phyloP scores from a whole-genome alignment of 2,113 vertebrate genomes.

The Picathartes gymnocephalus region DNA sequence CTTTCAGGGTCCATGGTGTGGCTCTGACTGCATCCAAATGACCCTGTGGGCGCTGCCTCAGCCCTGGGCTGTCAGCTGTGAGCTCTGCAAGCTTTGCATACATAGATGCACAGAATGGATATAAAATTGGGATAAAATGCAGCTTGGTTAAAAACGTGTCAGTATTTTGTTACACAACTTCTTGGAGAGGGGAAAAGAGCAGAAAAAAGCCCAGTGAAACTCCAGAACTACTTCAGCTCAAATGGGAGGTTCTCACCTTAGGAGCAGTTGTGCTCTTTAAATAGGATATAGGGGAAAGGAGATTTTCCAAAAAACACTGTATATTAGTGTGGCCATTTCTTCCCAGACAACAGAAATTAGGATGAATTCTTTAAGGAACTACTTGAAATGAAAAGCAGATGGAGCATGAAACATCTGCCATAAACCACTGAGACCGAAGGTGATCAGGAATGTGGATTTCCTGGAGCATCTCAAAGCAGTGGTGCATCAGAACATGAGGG shows the following conservation, averaged over 20 bases:
- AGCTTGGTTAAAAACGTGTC: background rate
- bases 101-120: background rate
- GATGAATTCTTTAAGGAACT: background rate
- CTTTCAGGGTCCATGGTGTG: fast-evolving
- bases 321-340: background rate
- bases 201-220: background rate
- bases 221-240: background rate
- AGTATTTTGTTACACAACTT: fast-evolving
- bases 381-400: constrained; percentile 29
- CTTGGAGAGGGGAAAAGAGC: background rate
- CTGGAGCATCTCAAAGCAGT: constrained; percentile 25
- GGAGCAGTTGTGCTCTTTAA: background rate
- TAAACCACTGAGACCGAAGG: background rate
- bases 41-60: background rate
- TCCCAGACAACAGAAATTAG: background rate
- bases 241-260: background rate
- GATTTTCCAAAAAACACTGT: background rate
- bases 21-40: background rate
- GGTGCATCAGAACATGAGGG: background rate
- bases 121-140: background rate
- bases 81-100: background rate
- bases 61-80: background rate
- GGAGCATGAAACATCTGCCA: constrained; percentile 5
- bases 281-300: background rate
- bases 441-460: constrained; percentile 45